These are phyloP conservation scores for Mungos mungo DNA, from an alignment of 2,113 vertebrate species.

Conservation along the genomic window DNA sequence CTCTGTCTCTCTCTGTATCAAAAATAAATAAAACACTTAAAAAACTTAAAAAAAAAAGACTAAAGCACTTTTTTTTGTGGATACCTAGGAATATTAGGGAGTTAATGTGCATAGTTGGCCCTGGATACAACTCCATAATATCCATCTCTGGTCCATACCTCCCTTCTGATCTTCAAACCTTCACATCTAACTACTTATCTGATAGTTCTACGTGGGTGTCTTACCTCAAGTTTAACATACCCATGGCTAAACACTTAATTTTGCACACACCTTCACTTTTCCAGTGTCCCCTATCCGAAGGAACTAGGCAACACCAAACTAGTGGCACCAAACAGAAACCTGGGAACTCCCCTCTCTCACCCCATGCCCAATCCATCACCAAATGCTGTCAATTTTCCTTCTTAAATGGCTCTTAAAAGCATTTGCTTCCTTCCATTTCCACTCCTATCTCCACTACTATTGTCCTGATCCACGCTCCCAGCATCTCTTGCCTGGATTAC, in stretches of 20 bases:
- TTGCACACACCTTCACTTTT: neutral
- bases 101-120: neutral
- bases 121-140: neutral
- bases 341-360: neutral
- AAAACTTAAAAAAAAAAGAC: too few relatives aligned
- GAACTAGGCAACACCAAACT: neutral
- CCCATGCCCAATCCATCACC: neutral
- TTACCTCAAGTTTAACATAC: neutral
- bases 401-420: neutral
- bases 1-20: too few relatives aligned
- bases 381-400: neutral
- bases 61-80: constrained; percentile 7
- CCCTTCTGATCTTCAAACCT: neutral
- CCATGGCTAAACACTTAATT: neutral
- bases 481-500: neutral
- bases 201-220: neutral
- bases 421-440: neutral
- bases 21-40: too few relatives aligned
- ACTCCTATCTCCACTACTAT: neutral
- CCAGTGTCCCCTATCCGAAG: neutral
- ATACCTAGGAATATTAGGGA: neutral
- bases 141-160: neutral
- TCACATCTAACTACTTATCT: neutral
- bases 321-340: neutral
- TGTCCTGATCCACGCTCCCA: neutral